These are phyloP conservation scores for Siniperca scherzeri DNA, from an alignment of 2,797 vertebrate genomes.

Conservation along the genomic window DNA sequence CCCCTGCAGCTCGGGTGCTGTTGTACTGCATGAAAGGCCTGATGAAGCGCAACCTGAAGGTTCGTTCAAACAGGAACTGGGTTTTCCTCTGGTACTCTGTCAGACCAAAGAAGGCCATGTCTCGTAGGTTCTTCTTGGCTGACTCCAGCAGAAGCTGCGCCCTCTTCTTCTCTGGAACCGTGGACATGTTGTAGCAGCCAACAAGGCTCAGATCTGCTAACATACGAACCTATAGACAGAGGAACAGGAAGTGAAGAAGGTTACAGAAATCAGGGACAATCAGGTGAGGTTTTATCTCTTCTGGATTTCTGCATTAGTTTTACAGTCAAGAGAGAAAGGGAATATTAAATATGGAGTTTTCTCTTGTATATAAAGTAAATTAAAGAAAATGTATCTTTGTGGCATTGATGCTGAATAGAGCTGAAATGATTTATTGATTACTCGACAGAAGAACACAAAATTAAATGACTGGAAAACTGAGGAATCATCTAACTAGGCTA, in stretches of 20 bases:
- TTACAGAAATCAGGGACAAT: not conserved
- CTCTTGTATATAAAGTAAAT: not conserved
- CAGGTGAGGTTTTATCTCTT: not conserved
- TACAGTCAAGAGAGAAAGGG: not conserved
- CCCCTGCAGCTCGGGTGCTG: constrained; percentile 95
- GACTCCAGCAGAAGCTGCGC: constrained; percentile 97
- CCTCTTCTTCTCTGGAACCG: constrained; percentile 94
- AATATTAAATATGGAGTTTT: not conserved
- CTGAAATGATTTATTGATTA: not conserved
- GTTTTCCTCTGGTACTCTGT: constrained; percentile 99
- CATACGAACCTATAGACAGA: constrained; percentile 90
- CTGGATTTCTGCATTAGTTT: not conserved
- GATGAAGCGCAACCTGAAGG: constrained; percentile 98
- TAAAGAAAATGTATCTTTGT: not conserved
- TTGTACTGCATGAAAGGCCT: constrained; percentile 99
- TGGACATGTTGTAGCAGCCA: constrained; percentile 99
- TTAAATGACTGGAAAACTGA: not conserved
- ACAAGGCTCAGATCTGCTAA: constrained; percentile 96
- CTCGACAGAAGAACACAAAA: not conserved
- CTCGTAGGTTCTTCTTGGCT: constrained; percentile 97
- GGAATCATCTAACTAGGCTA: not conserved
- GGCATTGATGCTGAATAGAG: not conserved
- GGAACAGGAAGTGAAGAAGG: not conserved
- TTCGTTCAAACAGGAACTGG: constrained; percentile 98
- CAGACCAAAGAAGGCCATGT: constrained; percentile 99